These are phyloP conservation scores for Steinernema feltiae DNA, from an alignment of 1,140 invertebrate genomes.

Conservation along the genomic window DNA sequence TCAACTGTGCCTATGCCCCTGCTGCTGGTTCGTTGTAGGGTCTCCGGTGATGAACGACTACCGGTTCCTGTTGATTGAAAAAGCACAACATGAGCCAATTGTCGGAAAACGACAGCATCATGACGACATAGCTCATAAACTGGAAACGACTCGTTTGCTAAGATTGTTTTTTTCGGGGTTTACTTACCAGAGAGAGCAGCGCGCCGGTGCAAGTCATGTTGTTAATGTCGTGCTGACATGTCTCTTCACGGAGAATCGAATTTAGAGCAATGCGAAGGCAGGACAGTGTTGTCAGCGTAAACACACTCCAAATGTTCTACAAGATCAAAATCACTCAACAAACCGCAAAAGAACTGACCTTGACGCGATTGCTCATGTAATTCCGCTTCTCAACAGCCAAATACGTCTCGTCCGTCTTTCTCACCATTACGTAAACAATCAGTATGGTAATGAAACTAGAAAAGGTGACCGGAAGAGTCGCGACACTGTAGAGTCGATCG, in stretches of 20 bases:
- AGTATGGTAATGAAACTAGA: not conserved
- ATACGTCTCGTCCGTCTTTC: not conserved
- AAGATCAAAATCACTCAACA: not conserved
- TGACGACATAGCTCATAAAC: not conserved
- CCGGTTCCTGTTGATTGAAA: not conserved
- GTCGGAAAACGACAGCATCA: constrained; percentile 3
- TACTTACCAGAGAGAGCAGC: not conserved
- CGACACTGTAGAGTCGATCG: not conserved
- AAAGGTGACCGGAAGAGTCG: not conserved
- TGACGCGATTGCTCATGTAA: not conserved
- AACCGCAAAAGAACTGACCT: not conserved
- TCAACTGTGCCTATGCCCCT: not conserved
- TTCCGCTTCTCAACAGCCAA: not conserved
- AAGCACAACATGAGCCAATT: constrained; percentile 1
- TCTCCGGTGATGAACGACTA: not conserved
- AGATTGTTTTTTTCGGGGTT: not conserved
- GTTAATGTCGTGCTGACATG: not conserved
- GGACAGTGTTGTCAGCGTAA: not conserved
- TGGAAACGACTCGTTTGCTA: not conserved
- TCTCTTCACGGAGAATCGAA: not conserved
- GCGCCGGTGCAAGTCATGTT: not conserved
- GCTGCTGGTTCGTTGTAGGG: not conserved
- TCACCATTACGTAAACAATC: not conserved
- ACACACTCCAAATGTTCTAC: not conserved
- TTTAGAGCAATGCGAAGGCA: not conserved